These are phyloP conservation scores for western clawed frog (Xenopus tropicalis) DNA, from an alignment of 2,113 vertebrate species.

Conservation along the genomic window UCB_Xtro_10.0 CM004446.2:99328001-99328500, in stretches of 20 bases:
- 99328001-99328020: background rate
- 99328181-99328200: constrained; percentile 25
- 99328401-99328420: background rate
- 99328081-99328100: background rate
- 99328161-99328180: constrained; percentile 31
- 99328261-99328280: constrained; percentile 17
- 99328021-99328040: background rate
- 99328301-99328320: constrained; percentile 25
- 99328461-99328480: background rate
- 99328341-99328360: constrained; percentile 15
- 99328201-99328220: constrained; percentile 30
- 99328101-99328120: background rate
- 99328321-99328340: constrained; percentile 23
- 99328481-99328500: background rate
- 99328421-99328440: constrained; percentile 5
- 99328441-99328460: background rate
- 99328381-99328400: background rate
- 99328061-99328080: background rate
- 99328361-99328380: constrained; percentile 17
- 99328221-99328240: constrained; percentile 15
- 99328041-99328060: constrained; percentile 8
- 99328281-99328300: constrained; percentile 26
- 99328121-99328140: constrained; percentile 22
- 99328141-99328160: constrained; percentile 22
- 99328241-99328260: constrained; percentile 33